Conservation (phyloP, 2,113 vertebrate species). For the Sterrhoptilus dennistouni region DNA sequence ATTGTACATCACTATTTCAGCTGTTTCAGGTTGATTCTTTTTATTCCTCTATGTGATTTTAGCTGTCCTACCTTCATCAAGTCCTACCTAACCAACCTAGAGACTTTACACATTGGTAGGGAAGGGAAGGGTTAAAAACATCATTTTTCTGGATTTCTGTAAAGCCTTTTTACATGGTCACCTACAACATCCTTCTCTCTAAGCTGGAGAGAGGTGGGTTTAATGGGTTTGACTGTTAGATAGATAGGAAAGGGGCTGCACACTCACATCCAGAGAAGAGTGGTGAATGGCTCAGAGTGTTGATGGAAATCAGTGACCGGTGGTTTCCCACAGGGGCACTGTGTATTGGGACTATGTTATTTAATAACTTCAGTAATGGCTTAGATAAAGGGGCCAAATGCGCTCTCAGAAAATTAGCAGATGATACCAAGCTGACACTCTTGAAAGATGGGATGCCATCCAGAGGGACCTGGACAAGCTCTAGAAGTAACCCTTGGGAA, state of each 20-base stretch:
- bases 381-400: fast-evolving
- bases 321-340: neutral
- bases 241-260: neutral
- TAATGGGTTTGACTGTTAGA: neutral
- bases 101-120: too few species aligned
- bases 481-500: fast-evolving
- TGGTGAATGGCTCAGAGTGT: neutral
- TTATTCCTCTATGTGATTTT: neutral
- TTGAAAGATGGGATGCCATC: neutral
- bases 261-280: neutral
- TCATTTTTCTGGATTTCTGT: neutral
- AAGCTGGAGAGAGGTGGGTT: neutral
- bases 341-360: neutral
- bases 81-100: neutral
- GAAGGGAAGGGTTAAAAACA: neutral
- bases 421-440: neutral
- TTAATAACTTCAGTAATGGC: neutral
- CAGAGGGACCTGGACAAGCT: neutral
- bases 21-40: neutral
- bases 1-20: neutral
- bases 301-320: neutral
- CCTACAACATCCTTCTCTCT: neutral
- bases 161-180: neutral
- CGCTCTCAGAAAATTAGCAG: neutral
- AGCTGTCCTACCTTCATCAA: neutral